These are phyloP conservation scores for Harmothoe impar DNA, from an alignment of 2,888 invertebrate species.

Conservation along the genomic window DNA sequence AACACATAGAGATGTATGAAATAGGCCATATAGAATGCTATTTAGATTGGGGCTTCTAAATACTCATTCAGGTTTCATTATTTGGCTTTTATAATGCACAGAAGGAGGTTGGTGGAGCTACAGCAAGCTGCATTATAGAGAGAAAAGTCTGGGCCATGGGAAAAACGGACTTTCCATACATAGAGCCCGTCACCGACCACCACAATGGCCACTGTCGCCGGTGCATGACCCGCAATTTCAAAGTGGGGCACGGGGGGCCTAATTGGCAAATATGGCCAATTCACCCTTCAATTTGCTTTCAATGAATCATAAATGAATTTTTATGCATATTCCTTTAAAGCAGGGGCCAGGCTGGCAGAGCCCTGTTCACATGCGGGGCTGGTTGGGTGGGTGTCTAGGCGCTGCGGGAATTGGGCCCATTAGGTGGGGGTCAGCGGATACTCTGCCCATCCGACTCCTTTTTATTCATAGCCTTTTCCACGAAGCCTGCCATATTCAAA, in stretches of 20 bases:
- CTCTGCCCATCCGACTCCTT: conserved; percentile 44
- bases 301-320: conserved; percentile 65
- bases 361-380: conserved; percentile 33
- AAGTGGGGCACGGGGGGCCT: conserved; percentile 44
- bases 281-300: conserved; percentile 61
- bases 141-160: background rate
- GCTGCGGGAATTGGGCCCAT: conserved; percentile 48
- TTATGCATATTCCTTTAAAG: conserved; percentile 57
- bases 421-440: conserved; percentile 37
- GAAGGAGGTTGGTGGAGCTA: background rate
- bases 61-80: background rate
- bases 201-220: conserved; percentile 48
- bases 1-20: background rate
- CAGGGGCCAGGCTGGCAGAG: background rate
- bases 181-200: conserved; percentile 7
- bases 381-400: background rate
- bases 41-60: background rate
- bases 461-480: conserved; percentile 50
- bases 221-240: conserved; percentile 51
- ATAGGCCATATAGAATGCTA: background rate
- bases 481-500: conserved; percentile 60
- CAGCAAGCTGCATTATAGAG: background rate
- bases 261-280: conserved; percentile 64
- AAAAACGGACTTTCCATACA: conserved; percentile 3
- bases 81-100: background rate